A percentile compares a stretch with the other conserved stretches of the same genome.
Conservation (phyloP, 2,113 vertebrate species). For the Ceyx melanurus region DNA sequence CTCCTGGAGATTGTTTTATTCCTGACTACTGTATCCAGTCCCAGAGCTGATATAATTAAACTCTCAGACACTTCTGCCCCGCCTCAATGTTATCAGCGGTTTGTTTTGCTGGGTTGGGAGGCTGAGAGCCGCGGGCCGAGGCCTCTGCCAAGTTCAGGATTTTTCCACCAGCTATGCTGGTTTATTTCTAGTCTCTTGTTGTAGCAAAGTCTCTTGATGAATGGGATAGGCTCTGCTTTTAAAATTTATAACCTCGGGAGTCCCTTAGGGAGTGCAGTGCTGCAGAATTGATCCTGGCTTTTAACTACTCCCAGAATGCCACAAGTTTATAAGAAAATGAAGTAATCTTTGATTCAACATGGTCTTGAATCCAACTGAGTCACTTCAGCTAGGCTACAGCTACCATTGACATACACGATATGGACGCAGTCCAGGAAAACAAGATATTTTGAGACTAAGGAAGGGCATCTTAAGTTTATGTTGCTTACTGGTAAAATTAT, state of each 20-base stretch:
- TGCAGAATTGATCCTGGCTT: not conserved
- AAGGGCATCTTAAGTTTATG: slow-evolving; percentile 35
- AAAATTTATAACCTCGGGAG: not conserved
- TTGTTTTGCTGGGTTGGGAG: slow-evolving; percentile 47
- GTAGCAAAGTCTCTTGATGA: not conserved
- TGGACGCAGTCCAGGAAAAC: slow-evolving; percentile 37
- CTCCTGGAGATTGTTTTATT: too few species aligned
- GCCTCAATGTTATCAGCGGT: slow-evolving; percentile 1
- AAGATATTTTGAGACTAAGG: slow-evolving; percentile 39
- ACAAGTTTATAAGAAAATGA: slow-evolving; percentile 7
- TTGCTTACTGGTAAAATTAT: slow-evolving; percentile 24
- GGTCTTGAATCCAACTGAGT: not conserved
- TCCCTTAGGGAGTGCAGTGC: not conserved
- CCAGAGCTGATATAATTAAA: too few species aligned
- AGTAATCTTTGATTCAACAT: not conserved
- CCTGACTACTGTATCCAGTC: too few species aligned
- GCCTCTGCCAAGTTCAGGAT: not conserved
- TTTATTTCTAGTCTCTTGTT: not conserved
- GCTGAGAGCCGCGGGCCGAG: not conserved
- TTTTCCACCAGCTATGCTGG: not conserved
- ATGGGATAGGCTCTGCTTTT: not conserved
- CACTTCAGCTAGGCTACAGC: not conserved
- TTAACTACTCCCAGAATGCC: not conserved
- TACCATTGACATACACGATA: not conserved
- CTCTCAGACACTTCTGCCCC: too few species aligned